phyloP scores from a whole-genome alignment of 2,797 vertebrate genomes.

The Margarornis squamiger region DNA sequence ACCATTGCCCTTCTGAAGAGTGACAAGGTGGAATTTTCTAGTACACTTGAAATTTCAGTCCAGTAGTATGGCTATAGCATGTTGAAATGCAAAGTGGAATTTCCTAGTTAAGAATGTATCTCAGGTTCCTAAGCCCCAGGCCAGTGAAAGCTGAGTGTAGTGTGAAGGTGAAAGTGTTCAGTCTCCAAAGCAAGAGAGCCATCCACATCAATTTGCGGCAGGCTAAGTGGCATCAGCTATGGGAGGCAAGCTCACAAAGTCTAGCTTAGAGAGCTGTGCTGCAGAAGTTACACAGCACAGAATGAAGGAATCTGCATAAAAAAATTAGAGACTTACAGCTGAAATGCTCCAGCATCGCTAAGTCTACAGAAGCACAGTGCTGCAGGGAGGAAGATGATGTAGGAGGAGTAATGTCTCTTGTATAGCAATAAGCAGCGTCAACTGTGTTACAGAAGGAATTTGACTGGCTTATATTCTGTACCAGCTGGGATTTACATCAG shows the following conservation, averaged over 20 bases:
- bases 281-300: conserved; percentile 4
- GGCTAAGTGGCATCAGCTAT: conserved; percentile 72
- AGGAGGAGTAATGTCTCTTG: neutral
- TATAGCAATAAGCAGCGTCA: neutral
- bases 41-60: conserved; percentile 71
- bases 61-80: conserved; percentile 24
- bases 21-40: conserved; percentile 74
- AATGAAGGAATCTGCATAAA: conserved; percentile 56
- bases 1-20: conserved; percentile 68
- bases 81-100: conserved; percentile 56
- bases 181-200: conserved; percentile 68
- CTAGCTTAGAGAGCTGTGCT: conserved; percentile 18
- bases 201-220: conserved; percentile 76
- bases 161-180: conserved; percentile 73
- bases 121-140: conserved; percentile 72
- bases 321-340: conserved; percentile 26
- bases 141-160: conserved; percentile 39
- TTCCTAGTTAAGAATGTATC: conserved; percentile 75
- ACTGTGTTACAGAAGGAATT: neutral
- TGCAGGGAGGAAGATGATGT: conserved; percentile 8
- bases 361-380: neutral
- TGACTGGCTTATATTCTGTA: neutral
- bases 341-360: conserved; percentile 5
- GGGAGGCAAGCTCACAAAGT: conserved; percentile 63
- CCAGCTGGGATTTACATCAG: neutral